A percentile compares a stretch with the other conserved stretches of the same genome.
These are phyloP conservation scores for Lucilia cuprina DNA, from an alignment of 1,140 invertebrate genomes.

Conservation along the genomic window DNA sequence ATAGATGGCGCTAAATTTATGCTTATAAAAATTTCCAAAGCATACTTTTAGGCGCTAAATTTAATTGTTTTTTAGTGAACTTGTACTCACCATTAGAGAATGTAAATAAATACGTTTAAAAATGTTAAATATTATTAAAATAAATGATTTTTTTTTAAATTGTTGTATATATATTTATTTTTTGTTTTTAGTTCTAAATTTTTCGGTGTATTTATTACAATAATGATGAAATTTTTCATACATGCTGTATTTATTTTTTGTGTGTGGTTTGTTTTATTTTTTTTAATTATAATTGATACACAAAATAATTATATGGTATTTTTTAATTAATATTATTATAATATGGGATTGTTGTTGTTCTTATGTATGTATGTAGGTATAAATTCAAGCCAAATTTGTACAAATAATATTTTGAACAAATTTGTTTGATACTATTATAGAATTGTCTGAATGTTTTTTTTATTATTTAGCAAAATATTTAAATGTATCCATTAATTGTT, in stretches of 20 bases:
- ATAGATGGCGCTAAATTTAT: too few relatives aligned
- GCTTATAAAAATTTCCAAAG: too few relatives aligned
- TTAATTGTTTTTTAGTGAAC: too few relatives aligned
- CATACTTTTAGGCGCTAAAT: too few relatives aligned
- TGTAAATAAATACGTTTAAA: too few relatives aligned
- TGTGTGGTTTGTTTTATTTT: conserved; percentile 26
- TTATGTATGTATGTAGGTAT: background rate
- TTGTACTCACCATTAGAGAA: too few relatives aligned
- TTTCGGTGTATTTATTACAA: conserved; percentile 29
- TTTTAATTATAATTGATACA: conserved; percentile 39
- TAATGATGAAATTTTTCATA: conserved; percentile 1
- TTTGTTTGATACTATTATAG: background rate
- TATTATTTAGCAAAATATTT: background rate
- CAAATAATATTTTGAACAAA: background rate
- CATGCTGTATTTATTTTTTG: background rate
- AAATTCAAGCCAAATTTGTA: background rate
- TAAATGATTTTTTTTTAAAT: background rate
- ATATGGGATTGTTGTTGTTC: background rate
- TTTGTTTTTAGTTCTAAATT: conserved; percentile 27
- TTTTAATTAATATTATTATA: conserved; percentile 43
- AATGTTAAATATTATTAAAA: too few relatives aligned
- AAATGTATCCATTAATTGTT: background rate
- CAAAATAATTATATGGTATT: conserved; percentile 26
- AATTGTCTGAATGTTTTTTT: background rate
- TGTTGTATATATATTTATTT: conserved; percentile 20